phyloP scores from a whole-genome alignment of 2,113 vertebrate species.

The Pachycephala philippinensis region DNA sequence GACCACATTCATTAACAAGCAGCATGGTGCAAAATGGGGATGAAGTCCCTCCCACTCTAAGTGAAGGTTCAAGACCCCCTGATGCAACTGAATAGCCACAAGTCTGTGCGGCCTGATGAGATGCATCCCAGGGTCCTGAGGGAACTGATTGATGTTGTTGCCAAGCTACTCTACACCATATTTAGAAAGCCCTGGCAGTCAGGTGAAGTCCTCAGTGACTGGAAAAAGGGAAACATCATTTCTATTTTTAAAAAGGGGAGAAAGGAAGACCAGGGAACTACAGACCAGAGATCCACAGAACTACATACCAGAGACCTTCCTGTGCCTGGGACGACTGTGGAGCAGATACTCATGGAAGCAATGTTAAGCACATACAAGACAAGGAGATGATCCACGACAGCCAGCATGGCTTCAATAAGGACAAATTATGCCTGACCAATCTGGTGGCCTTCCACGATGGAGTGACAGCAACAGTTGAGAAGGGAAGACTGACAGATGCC shows the following conservation, averaged over 20 bases:
- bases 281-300: not conserved
- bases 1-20: not conserved
- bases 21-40: not conserved
- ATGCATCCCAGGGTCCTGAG: not conserved
- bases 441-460: not conserved
- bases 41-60: not conserved
- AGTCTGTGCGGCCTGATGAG: not conserved
- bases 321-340: not conserved
- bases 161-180: not conserved
- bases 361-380: not conserved
- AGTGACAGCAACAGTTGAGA: not conserved
- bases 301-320: not conserved
- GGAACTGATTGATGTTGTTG: not conserved
- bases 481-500: not conserved
- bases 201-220: not conserved
- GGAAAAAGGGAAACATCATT: not conserved
- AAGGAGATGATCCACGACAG: not conserved
- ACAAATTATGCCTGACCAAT: not conserved
- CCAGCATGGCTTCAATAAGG: not conserved
- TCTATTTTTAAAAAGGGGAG: not conserved
- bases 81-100: not conserved
- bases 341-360: not conserved
- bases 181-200: not conserved
- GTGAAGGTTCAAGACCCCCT: not conserved
- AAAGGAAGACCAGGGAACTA: not conserved